Base-by-base conservation (phyloP, 2,888 invertebrate species). In the Thelaira solivaga region DNA sequence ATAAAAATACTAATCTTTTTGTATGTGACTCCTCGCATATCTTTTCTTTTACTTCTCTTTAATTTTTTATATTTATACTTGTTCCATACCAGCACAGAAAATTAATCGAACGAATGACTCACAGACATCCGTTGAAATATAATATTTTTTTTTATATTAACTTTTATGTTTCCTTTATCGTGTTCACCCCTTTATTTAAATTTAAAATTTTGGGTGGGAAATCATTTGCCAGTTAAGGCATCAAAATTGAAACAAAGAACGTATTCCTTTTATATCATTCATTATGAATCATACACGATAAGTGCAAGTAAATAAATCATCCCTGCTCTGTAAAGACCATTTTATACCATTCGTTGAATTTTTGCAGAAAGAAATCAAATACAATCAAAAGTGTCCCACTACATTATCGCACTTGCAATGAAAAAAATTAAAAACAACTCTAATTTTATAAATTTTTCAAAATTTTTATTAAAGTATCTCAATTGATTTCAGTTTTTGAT, bases 51-150 rank as follows among this genome's bases (percentile, higher is more conserved):
- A 39, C 8, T 59, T 49, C 31, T 49, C 31, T 24, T 41, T 39
- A 20, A 2, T 43, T 39, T 18, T 39, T 26, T 39, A n/a, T n/a
- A n/a, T n/a, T n/a, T n/a, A n/a, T n/a, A 53, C 53, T 47, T 36
- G 2, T n/a, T 34, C 36, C n/a, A n/a, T 29, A 72, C 26, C 20
- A 53, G 45, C 55, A 45, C 34, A 43, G 20, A 39, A 43, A 26
- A 47, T 16, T 6, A 72, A 62, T 20, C 45, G 16, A 51, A 36
- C 13, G 16, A 47, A 57, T 72, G 73, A 73, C 16, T 73, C 73
- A 72, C 31, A 39, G 29, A 64, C 55, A 72, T 72, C 64, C 62
- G 55, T 26, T 64, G 16, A 47, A 61, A 55, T 16, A n/a, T n/a
- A n/a, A n/a, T n/a, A n/a, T 11, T 36, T 45, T 55, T 62, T 36